Base-by-base conservation (phyloP, 2,888 invertebrate species). In the Scaptomyza caliginosa region DNA sequence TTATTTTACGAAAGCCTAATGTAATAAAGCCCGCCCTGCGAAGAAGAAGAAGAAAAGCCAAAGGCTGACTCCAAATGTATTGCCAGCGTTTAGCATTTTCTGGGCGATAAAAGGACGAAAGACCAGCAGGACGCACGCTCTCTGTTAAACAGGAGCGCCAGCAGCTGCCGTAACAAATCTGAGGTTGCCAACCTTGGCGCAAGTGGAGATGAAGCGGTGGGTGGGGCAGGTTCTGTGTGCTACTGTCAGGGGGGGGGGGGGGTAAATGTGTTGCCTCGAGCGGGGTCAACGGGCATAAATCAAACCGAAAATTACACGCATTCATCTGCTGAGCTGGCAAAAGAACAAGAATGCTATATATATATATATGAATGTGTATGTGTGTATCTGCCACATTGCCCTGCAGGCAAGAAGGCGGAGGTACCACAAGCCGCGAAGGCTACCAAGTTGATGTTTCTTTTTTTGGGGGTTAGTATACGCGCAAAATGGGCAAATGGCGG, bases 231-330 rank as follows among this genome's bases (percentile, higher is more conserved):
- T 19, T 34, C 8, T 30, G 79, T 67, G 70, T 74, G 67, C 51
- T 39, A 32, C 48, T 34, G 50, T 17, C 11, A 4, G 28, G 7
- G 26, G 4, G 1, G n/a, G 17, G 17, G 0, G 8, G 28, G 51
- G 50, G 55, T 39, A 67, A 62, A 65, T 74, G 67, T 69, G 77
- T 73, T 34, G 58, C 67, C 66, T 23, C 70, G 60, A 55, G 79
- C 65, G 74, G 87, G 77, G 80, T 79, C 88, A 84, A 67, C 67
- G 80, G 69, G 67, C 77, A 90, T 89, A 89, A 90, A 89, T 89
- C 89, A 89, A 86, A 88, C 77, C 66, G 85, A 86, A 88, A 88
- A 88, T 89, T 90, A 88, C 89, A 86, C 86, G 86, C 89, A 88
- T 89, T 89, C 86, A 85, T 86, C 81, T 87, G 86, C 88, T 87